phyloP scores from a whole-genome alignment of 2,888 invertebrate genomes.

The Steinernema hermaphroditum region DNA sequence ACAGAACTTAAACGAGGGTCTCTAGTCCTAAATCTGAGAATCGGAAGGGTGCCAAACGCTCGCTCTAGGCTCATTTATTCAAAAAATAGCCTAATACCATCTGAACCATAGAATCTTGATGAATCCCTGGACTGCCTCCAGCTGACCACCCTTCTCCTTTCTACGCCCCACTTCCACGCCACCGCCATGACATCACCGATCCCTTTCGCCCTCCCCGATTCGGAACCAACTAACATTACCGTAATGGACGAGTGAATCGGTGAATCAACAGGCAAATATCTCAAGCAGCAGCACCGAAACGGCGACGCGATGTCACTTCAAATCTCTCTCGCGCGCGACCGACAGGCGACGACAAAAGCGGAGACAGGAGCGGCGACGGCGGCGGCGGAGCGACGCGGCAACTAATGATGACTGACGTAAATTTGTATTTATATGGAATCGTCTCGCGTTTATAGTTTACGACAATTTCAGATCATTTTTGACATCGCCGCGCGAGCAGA shows the following conservation, averaged over 20 bases:
- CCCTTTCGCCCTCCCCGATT: neutral
- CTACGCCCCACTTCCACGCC: too few relatives aligned
- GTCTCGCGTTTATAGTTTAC: slow-evolving; percentile 28
- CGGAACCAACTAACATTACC: slow-evolving; percentile 13
- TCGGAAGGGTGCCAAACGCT: too few relatives aligned
- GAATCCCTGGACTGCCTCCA: too few relatives aligned
- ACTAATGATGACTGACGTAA: slow-evolving; percentile 28
- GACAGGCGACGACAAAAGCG: slow-evolving; percentile 22
- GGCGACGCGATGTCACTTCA: slow-evolving; percentile 23
- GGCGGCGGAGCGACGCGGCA: slow-evolving; percentile 15
- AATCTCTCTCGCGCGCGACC: slow-evolving; percentile 14
- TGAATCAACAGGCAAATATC: slow-evolving; percentile 11
- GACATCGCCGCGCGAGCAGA: slow-evolving; percentile 6
- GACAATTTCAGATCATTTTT: slow-evolving; percentile 28
- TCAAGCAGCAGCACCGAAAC: slow-evolving; percentile 19
- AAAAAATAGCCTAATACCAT: too few relatives aligned
- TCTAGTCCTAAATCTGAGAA: too few relatives aligned
- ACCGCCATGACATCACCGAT: too few relatives aligned
- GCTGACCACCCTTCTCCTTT: too few relatives aligned
- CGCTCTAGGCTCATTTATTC: too few relatives aligned
- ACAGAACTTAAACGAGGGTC: too few relatives aligned
- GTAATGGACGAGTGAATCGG: neutral
- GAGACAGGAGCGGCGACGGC: neutral
- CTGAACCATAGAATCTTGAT: too few relatives aligned
- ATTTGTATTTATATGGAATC: slow-evolving; percentile 28